These are phyloP conservation scores for Coluber constrictor DNA, from an alignment of 2,797 vertebrate species.

Conservation along the genomic window DNA sequence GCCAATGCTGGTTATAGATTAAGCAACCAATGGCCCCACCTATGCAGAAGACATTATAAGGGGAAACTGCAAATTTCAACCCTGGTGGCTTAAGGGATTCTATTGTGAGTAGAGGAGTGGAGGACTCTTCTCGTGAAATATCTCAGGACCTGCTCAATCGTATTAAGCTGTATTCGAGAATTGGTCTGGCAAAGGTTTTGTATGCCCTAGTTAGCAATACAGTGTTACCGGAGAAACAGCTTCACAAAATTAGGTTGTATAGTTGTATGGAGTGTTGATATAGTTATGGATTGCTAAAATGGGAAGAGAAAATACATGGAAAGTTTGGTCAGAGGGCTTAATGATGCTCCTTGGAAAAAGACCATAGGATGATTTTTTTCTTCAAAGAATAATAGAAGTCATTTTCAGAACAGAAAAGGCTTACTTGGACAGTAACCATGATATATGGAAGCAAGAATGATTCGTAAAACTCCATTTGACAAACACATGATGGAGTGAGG, in stretches of 20 bases:
- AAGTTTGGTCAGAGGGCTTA: accelerated
- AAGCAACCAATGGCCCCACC: background rate
- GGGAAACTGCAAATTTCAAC: background rate
- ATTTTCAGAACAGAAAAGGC: background rate
- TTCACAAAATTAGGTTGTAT: too few relatives aligned
- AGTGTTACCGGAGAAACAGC: too few relatives aligned
- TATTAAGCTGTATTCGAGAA: too few relatives aligned
- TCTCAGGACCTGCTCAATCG: too few relatives aligned
- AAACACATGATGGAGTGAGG: slow-evolving; percentile 33
- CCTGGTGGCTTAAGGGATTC: too few relatives aligned
- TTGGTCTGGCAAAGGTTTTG: too few relatives aligned
- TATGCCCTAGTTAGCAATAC: too few relatives aligned
- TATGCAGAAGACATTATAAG: background rate
- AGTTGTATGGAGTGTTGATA: too few relatives aligned
- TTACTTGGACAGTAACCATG: slow-evolving; percentile 36
- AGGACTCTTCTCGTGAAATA: too few relatives aligned
- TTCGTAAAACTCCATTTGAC: slow-evolving; percentile 38
- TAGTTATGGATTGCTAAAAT: too few relatives aligned
- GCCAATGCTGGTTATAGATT: background rate
- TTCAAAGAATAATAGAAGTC: slow-evolving; percentile 22
- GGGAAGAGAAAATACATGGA: background rate
- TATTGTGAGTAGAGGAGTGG: too few relatives aligned
- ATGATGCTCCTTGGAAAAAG: background rate
- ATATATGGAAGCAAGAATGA: background rate
- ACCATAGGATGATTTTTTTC: slow-evolving; percentile 7